These are phyloP conservation scores for Adrianichthys oophorus DNA, from an alignment of 2,797 vertebrate species.

Conservation along the genomic window DNA sequence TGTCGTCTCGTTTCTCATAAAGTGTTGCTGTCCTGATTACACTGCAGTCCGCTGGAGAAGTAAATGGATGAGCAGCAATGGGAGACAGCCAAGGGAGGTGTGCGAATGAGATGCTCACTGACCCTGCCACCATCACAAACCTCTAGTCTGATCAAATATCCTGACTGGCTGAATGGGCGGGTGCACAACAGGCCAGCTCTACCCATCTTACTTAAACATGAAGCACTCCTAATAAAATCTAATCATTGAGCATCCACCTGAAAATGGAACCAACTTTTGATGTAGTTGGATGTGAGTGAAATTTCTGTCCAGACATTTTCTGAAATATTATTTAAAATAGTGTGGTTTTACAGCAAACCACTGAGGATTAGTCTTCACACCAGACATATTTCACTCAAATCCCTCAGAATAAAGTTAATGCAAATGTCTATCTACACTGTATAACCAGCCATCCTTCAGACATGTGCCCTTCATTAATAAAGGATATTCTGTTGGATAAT, in stretches of 20 bases:
- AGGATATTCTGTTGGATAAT: constrained; percentile 47
- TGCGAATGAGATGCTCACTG: constrained; percentile 79
- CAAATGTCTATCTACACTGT: constrained; percentile 40
- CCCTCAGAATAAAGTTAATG: constrained; percentile 32
- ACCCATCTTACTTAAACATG: constrained; percentile 39
- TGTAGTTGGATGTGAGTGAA: constrained; percentile 6
- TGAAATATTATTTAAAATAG: constrained; percentile 20
- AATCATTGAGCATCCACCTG: constrained; percentile 12
- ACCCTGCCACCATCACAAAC: constrained; percentile 76
- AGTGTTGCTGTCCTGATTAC: constrained; percentile 79
- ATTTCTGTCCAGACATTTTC: constrained; percentile 6
- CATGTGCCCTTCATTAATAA: constrained; percentile 50
- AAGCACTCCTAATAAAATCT: constrained; percentile 25
- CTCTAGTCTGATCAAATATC: constrained; percentile 80
- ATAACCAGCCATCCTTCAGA: constrained; percentile 23
- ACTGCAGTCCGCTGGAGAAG: constrained; percentile 69
- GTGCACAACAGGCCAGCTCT: constrained; percentile 53
- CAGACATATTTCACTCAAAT: constrained; percentile 14
- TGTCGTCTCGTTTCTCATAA: constrained; percentile 73
- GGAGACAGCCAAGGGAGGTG: constrained; percentile 38
- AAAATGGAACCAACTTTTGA: constrained; percentile 16
- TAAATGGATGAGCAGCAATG: constrained; percentile 57
- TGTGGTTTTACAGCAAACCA: constrained; percentile 9
- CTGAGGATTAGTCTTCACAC: neutral
- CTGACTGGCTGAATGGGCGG: constrained; percentile 65